Evolutionary conservation across 2,797 vertebrate species (phyloP), one percentile per base, ranked within the genome.

Genomic region (Pseudocheirus occidentalis): DNA sequence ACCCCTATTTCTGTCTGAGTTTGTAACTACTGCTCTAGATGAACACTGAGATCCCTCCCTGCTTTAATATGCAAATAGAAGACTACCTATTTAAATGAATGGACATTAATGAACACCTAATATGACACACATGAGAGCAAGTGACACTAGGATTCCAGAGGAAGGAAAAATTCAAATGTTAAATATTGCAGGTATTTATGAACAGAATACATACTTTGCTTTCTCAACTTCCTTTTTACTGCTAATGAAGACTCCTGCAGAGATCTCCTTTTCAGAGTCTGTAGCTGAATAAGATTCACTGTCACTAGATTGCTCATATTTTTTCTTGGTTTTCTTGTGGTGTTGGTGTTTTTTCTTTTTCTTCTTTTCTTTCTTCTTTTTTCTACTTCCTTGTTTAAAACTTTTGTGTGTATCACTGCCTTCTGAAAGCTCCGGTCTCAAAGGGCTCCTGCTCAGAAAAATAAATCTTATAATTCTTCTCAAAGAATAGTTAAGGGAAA

Each of bases 341-440:
- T 98, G 99, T 91, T 98, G 99, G 96, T 98, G 99, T 73, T 99
- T 99, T 93, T 98, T 99, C 96, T 97, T 99, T 92, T 99, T 99
- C 98, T 99, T 99, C 96, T 99, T 99, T 90, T 98, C 98, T 96
- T 98, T 99, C 97, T 99, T 99, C 98, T 98, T 99, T 27, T 97
- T 98, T 4, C 96, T 98, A 97, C 96, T 97, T 56, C 96, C 58
- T 89, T 94, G 97, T 95, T 96, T 94, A 93, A 97, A 92, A 94
- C 92, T 98, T 91, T 90, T 95, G 93, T 96, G 92, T 9, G 73
- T 55, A 14, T 98, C 98, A 89, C 98, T 98, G 29, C 98, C 98
- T 29, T 59, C 96, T 16, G 98, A 98, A 91, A 97, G 95, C 58
- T 98, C 98, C 97, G 98, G 98, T 97, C 95, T 96, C 94, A 97